Evolutionary conservation across 2,888 invertebrate species (phyloP).

Genomic region (Smittia sp.): DNA sequence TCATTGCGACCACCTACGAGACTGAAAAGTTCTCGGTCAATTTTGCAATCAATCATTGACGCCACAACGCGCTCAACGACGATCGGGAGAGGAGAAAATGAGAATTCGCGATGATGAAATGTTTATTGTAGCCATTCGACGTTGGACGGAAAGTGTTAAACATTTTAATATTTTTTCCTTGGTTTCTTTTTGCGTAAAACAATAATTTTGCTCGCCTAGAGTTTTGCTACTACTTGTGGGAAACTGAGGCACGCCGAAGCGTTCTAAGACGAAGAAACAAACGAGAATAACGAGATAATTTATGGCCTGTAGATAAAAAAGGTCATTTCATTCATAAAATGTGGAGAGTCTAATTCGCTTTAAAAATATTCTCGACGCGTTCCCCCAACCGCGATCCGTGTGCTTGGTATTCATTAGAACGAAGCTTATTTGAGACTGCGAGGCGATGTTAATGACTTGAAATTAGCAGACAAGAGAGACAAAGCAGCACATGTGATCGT

Average conservation of each 20-base stretch:
- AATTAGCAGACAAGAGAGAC: background rate
- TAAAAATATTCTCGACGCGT: background rate
- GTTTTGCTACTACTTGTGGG: background rate
- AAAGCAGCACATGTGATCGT: background rate
- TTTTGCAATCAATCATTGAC: too few relatives aligned
- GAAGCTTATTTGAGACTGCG: background rate
- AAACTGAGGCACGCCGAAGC: too few relatives aligned
- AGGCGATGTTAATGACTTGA: background rate
- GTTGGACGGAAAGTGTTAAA: background rate
- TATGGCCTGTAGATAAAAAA: background rate
- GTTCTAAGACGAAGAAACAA: background rate
- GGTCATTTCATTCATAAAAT: slow-evolving; percentile 26
- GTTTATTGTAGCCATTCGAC: background rate
- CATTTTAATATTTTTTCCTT: background rate
- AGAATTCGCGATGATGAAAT: background rate
- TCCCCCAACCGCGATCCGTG: background rate
- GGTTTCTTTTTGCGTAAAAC: background rate
- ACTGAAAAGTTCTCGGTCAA: too few relatives aligned
- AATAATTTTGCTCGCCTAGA: background rate
- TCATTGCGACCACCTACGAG: too few relatives aligned
- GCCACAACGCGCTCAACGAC: too few relatives aligned
- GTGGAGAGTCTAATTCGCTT: background rate
- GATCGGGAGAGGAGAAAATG: too few relatives aligned
- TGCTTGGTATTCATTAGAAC: background rate
- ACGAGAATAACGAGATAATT: slow-evolving; percentile 26